Base-by-base conservation (phyloP, 2,888 invertebrate species). In the Tromatobia lineatoria region DNA sequence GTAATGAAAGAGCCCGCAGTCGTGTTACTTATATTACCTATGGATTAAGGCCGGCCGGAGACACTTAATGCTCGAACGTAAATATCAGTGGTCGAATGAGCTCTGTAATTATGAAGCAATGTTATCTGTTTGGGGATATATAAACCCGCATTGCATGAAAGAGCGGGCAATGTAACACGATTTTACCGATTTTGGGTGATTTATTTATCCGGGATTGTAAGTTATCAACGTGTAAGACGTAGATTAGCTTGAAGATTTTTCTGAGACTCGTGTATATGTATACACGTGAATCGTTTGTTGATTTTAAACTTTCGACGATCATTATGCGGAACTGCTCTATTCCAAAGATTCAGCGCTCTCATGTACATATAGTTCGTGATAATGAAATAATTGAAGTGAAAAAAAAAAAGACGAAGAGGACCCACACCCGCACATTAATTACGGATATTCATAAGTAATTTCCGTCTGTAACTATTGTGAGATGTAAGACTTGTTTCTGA, bases 271-370 rank as follows among this genome's bases (percentile, higher is more conserved):
- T 75, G 73, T 67, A 67, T 82, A 77, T 66, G 74, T 77, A 69
- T 66, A 76, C 54, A 67, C 47, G 82, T 82, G 61, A 80, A 61
- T 70, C 75, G 71, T 78, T 78, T 75, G 78, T 57, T 80, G 73
- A 13, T 57, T 78, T 70, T 34, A 77, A 82, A 79, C 64, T 82
- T 82, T 76, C 71, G 73, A 80, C 82, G 83, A 80, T 85, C 70
- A 86, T 86, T 77, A 61, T 80, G 87, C 86, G 82, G 61, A 84
- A 85, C 87, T 86, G 82, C 80, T 83, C 71, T 80, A 79, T 86
- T 87, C 87, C 86, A 86, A 86, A 85, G 87, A 87, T 84, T 87
- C 87, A 80, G 87, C 87, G 81, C 85, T 80, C 83, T 85, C 83
- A 75, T 87, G 87, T 87, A 87, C 82, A 87, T 87, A 87, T 80